Percentiles rank a stretch among this genome's conserved stretches.
phyloP scores from a whole-genome alignment of 2,113 vertebrate genomes.

The Cinclus cinclus region DNA sequence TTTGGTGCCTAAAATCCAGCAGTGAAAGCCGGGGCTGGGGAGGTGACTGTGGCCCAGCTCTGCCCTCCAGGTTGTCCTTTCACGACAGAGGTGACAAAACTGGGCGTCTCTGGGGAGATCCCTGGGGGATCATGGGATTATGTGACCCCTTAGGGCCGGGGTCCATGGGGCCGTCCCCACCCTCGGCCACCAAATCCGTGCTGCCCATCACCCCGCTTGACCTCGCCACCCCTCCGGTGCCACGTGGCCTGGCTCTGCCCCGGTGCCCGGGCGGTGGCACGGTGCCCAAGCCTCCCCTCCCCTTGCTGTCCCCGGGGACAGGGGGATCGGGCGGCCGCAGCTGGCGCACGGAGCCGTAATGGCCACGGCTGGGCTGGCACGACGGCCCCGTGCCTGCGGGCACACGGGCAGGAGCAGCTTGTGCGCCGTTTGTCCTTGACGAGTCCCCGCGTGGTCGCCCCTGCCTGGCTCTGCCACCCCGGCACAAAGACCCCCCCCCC shows the following conservation, averaged over 20 bases:
- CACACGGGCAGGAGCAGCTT: constrained; percentile 38
- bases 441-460: not conserved
- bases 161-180: rapidly evolving
- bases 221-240: rapidly evolving
- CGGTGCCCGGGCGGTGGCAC: not conserved
- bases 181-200: rapidly evolving
- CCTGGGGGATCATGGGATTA: rapidly evolving
- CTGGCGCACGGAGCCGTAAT: constrained; percentile 48
- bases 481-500: not conserved
- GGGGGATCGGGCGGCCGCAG: constrained; percentile 22
- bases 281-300: not conserved
- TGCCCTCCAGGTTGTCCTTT: not conserved
- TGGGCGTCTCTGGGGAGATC: rapidly evolving
- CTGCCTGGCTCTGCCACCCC: not conserved
- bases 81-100: not conserved
- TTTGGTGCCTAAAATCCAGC: constrained; percentile 38
- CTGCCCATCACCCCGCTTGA: not conserved
- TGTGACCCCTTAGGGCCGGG: rapidly evolving
- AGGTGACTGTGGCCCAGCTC: rapidly evolving
- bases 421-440: constrained; percentile 43
- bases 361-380: constrained; percentile 60
- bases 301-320: not conserved
- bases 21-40: not conserved
- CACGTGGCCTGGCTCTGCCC: not conserved
- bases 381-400: constrained; percentile 23